phyloP scores from a whole-genome alignment of 2,113 vertebrate genomes.

The Cromileptes altivelis region DNA sequence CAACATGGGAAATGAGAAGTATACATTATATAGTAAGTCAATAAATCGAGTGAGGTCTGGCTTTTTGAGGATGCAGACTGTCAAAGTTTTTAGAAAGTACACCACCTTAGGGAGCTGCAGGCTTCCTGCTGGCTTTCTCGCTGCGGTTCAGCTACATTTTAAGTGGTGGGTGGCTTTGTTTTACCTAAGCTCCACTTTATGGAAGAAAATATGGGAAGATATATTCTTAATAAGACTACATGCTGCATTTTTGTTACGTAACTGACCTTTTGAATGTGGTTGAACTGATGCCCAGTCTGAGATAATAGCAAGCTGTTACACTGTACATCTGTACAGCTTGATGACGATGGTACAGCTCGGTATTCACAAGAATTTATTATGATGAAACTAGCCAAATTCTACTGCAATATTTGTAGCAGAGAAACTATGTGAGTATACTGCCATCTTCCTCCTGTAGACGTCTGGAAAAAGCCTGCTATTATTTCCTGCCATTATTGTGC shows the following conservation, averaged over 20 bases:
- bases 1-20: slow-evolving; percentile 21
- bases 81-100: background rate
- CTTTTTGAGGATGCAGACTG: slow-evolving; percentile 10
- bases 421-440: slow-evolving; percentile 5
- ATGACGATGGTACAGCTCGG: background rate
- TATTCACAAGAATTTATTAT: slow-evolving; percentile 1
- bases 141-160: no score
- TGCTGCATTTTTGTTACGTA: no score
- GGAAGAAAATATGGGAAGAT: no score
- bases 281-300: no score
- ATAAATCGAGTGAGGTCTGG: slow-evolving; percentile 20
- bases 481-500: background rate
- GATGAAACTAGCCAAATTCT: background rate
- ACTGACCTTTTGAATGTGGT: no score
- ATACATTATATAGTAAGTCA: slow-evolving; percentile 4
- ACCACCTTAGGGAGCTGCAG: background rate
- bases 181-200: no score
- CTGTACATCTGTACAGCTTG: slow-evolving; percentile 6
- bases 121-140: no score
- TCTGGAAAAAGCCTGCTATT: background rate
- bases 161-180: no score
- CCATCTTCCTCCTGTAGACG: background rate
- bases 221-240: no score
- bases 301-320: background rate
- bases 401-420: background rate